Percentiles rank a stretch among this genome's conserved stretches.
These are phyloP conservation scores for Calameuta idolon DNA, from an alignment of 2,888 invertebrate genomes.

Conservation along the genomic window DNA sequence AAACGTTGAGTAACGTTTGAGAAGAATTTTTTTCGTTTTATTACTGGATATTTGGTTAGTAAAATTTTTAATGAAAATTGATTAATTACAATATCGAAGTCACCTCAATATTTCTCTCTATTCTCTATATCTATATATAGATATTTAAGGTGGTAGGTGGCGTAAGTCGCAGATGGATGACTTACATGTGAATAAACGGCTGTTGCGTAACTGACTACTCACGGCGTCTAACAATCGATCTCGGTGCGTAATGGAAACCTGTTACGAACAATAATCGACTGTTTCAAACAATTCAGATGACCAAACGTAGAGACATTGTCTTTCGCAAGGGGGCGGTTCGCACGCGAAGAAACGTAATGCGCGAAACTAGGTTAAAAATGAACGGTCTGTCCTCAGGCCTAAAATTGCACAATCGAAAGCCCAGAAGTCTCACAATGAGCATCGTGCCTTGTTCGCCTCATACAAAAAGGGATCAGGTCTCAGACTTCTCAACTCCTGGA, in stretches of 20 bases:
- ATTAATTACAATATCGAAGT: neutral
- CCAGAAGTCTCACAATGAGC: neutral
- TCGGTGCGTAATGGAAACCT: neutral
- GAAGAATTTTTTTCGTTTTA: neutral
- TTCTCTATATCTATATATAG: neutral
- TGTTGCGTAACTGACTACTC: neutral
- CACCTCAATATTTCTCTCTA: neutral
- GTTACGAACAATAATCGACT: neutral
- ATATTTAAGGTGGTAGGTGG: neutral
- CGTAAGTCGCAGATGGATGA: neutral
- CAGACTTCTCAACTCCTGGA: neutral
- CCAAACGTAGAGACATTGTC: constrained; percentile 13
- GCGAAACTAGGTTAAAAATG: constrained; percentile 36
- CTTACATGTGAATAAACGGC: neutral
- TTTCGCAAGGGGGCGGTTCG: constrained; percentile 24
- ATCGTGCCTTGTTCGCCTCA: neutral
- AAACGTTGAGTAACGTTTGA: neutral
- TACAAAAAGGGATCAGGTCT: neutral
- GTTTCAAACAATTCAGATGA: neutral
- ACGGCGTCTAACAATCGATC: neutral
- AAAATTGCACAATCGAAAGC: constrained; percentile 9
- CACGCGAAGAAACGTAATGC: constrained; percentile 20
- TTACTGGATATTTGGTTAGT: neutral
- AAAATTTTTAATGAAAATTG: neutral
- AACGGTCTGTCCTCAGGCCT: constrained; percentile 30